Evolutionary conservation across 2,113 vertebrate genomes (phyloP).

Genomic region (Dasyurus viverrinus): DNA sequence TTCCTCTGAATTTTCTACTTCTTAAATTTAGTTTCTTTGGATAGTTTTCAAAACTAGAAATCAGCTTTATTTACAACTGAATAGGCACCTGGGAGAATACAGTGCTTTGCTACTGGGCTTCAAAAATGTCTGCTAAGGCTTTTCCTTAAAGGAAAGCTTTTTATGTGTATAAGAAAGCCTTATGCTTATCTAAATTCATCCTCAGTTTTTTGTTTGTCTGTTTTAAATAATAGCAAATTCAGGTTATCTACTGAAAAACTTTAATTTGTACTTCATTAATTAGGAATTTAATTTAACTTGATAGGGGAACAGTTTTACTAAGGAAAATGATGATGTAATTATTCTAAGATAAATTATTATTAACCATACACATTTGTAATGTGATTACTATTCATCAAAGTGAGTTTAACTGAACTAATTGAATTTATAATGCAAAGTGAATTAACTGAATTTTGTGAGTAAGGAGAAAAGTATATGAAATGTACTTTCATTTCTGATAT

Average conservation of each 20-base stretch:
- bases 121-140: not conserved
- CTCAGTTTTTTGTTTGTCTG: not conserved
- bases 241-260: not conserved
- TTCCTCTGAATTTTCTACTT: not conserved
- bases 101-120: not conserved
- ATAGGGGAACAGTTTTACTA: not conserved
- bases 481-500: not conserved
- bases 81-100: not conserved
- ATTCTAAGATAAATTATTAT: not conserved
- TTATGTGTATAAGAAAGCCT: not conserved
- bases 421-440: no score
- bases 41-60: constrained; percentile 13
- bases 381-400: not conserved
- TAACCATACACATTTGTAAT: not conserved
- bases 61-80: not conserved
- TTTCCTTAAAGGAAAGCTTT: not conserved
- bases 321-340: constrained; percentile 1
- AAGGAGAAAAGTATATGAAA: not conserved
- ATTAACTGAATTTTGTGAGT: not conserved
- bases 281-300: not conserved
- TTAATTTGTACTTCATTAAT: not conserved
- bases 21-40: not conserved
- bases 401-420: not conserved
- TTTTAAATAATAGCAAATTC: not conserved
- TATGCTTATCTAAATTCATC: not conserved